These are phyloP conservation scores for Melanogrammus aeglefinus DNA, from an alignment of 2,797 vertebrate species.

Conservation along the genomic window DNA sequence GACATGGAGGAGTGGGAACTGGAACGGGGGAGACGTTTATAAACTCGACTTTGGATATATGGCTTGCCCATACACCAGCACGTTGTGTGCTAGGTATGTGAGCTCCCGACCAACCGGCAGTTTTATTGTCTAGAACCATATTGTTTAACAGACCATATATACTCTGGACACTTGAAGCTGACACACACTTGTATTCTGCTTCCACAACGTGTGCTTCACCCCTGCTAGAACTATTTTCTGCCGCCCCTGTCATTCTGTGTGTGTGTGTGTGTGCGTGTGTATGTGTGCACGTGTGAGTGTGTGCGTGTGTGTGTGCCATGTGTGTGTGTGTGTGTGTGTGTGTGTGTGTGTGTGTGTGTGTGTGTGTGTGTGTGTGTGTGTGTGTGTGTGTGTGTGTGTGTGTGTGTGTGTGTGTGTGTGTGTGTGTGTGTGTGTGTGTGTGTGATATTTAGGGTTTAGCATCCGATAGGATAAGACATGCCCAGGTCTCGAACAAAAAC, in stretches of 20 bases:
- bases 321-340: background rate
- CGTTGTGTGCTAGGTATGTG: constrained; percentile 56
- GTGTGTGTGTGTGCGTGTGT: background rate
- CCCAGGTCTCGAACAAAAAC: no score
- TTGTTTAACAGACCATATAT: constrained; percentile 40
- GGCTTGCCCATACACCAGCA: constrained; percentile 51
- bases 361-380: background rate
- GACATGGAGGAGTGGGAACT: constrained; percentile 37
- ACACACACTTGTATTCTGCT: constrained; percentile 4
- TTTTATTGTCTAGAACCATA: constrained; percentile 57
- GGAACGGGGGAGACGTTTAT: constrained; percentile 46
- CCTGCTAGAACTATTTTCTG: no score
- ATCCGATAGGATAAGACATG: no score
- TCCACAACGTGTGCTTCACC: no score
- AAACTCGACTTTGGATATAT: constrained; percentile 58
- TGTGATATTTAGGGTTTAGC: background rate
- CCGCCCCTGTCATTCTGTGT: no score
- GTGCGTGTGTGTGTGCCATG: background rate
- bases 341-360: background rate
- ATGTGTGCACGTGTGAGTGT: background rate
- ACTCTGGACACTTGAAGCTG: constrained; percentile 40
- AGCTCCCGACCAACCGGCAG: constrained; percentile 55
- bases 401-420: background rate
- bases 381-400: background rate
- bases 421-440: background rate